These are phyloP conservation scores for Otolemur garnettii DNA, from an alignment of 2,113 vertebrate species.

Conservation along the genomic window DNA sequence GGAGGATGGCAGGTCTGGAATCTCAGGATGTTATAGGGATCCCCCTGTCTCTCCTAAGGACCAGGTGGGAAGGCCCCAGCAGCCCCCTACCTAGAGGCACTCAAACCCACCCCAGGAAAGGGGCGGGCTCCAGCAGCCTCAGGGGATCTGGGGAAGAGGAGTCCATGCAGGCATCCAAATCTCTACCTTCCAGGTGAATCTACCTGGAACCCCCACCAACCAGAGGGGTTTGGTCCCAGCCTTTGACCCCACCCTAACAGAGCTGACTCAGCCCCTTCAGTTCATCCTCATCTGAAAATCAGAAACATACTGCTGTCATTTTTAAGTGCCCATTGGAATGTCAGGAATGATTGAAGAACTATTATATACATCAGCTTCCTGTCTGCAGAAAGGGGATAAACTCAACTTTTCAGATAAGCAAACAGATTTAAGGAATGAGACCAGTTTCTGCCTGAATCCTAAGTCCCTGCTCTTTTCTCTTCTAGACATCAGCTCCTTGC, in stretches of 20 bases:
- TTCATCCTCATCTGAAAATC: neutral
- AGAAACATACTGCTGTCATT: neutral
- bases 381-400: neutral
- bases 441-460: neutral
- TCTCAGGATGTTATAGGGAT: neutral
- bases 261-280: neutral
- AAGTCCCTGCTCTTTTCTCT: neutral
- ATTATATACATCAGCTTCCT: neutral
- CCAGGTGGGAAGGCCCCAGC: neutral
- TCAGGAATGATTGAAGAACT: neutral
- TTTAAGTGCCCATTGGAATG: neutral
- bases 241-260: neutral
- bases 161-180: neutral
- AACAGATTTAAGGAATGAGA: neutral
- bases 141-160: too few relatives aligned
- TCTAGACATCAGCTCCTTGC: neutral
- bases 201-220: neutral
- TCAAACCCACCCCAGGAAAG: neutral
- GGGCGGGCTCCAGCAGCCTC: neutral
- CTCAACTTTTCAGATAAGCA: neutral
- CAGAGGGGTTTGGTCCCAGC: neutral
- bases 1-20: neutral
- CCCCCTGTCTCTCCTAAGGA: neutral
- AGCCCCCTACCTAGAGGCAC: neutral
- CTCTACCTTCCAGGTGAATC: neutral